These are phyloP conservation scores for Romanogobio albipinnatus DNA, from an alignment of 2,113 vertebrate species.

Conservation along the genomic window DNA sequence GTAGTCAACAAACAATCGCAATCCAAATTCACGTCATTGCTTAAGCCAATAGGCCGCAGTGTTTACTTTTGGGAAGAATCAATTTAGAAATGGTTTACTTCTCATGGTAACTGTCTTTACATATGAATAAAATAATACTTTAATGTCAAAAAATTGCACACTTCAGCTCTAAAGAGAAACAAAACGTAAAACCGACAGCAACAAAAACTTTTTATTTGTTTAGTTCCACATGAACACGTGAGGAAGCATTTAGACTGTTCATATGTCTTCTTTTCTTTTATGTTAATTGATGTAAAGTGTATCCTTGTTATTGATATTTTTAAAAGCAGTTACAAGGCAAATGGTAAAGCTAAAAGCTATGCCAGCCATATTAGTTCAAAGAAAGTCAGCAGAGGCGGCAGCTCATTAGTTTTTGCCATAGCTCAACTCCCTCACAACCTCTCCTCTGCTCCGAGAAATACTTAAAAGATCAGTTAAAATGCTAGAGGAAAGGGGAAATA, in stretches of 20 bases:
- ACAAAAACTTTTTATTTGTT: not conserved
- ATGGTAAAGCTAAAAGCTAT: not conserved
- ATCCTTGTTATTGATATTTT: not conserved
- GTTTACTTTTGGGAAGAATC: not conserved
- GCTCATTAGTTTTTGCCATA: slow-evolving; percentile 16
- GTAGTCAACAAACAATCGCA: not conserved
- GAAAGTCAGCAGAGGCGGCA: not conserved
- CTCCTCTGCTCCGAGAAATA: not conserved
- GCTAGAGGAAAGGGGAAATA: not conserved
- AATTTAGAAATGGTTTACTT: not conserved
- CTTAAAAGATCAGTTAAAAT: slow-evolving; percentile 22
- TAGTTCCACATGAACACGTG: not conserved
- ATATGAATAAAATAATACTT: not conserved
- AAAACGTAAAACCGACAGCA: not conserved
- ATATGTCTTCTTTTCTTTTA: not conserved
- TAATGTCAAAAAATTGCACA: not conserved
- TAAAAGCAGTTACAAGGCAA: slow-evolving; percentile 1
- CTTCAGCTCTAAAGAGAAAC: not conserved
- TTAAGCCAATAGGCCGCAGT: not conserved
- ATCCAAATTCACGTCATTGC: not conserved
- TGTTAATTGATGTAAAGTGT: not conserved
- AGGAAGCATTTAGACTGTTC: not conserved
- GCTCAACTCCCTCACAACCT: slow-evolving; percentile 1
- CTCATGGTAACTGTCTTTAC: not conserved
- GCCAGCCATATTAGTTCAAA: not conserved